A percentile compares a stretch with the other conserved stretches of the same genome.
phyloP scores from a whole-genome alignment of 2,888 invertebrate species.

The Neoascia interrupta region DNA sequence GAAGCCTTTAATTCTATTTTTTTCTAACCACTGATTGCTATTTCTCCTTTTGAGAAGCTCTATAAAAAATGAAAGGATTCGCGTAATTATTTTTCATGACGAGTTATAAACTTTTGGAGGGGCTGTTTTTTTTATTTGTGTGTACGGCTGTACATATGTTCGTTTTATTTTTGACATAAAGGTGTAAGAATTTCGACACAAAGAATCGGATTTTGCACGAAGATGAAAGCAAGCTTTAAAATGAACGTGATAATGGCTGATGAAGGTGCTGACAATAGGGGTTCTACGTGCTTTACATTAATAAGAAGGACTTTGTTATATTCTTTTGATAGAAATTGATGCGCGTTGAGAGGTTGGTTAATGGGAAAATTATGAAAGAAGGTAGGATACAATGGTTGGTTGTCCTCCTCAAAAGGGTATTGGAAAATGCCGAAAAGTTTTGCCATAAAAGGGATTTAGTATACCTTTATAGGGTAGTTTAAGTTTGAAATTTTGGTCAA shows the following conservation, averaged over 20 bases:
- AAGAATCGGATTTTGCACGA: conserved; percentile 29
- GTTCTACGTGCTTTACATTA: conserved; percentile 60
- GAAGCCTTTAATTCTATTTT: no score
- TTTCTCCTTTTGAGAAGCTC: no score
- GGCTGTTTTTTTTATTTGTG: not conserved
- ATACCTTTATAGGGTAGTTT: no score
- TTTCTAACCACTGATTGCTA: no score
- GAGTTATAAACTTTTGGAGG: no score
- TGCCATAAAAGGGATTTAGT: no score
- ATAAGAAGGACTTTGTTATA: conserved; percentile 10
- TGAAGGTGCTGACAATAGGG: conserved; percentile 63
- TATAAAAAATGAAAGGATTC: not conserved
- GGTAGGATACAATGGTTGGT: no score
- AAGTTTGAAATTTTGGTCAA: no score
- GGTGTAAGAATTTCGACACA: conserved; percentile 32
- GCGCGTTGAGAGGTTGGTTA: conserved; percentile 30
- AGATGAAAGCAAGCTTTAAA: conserved; percentile 8
- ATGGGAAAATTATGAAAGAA: conserved; percentile 34
- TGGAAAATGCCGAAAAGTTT: conserved; percentile 8
- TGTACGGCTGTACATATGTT: not conserved
- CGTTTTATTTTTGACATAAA: not conserved
- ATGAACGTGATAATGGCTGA: conserved; percentile 59
- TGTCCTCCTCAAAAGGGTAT: no score
- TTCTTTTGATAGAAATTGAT: conserved; percentile 3
- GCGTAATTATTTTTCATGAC: not conserved